A percentile compares a stretch with the other conserved stretches of the same genome.
phyloP scores from a whole-genome alignment of 1,140 invertebrate genomes.

The Cepaea nemoralis region DNA sequence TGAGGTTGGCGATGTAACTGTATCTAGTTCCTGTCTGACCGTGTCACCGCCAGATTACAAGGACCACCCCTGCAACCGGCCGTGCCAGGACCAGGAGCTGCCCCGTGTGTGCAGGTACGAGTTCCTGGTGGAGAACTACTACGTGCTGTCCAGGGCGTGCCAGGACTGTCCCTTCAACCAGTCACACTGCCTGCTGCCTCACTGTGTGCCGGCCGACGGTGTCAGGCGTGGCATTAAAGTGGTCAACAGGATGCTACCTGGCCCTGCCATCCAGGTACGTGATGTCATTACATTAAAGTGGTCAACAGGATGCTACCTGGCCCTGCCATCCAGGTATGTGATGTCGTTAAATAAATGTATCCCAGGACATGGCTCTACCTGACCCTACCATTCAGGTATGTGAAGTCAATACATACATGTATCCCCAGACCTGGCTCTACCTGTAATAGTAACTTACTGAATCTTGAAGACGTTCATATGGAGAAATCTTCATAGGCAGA shows the following conservation, averaged over 20 bases:
- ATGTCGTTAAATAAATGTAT: too few species aligned
- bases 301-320: slow-evolving; percentile 89
- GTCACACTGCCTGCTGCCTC: slow-evolving; percentile 81
- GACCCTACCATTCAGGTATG: too few species aligned
- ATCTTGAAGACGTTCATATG: too few species aligned
- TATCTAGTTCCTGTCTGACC: too few species aligned
- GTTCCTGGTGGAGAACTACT: slow-evolving; percentile 43
- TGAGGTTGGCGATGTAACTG: too few species aligned
- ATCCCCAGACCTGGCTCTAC: too few species aligned
- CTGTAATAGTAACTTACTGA: too few species aligned
- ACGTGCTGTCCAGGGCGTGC: slow-evolving; percentile 78
- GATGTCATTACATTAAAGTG: slow-evolving; percentile 64
- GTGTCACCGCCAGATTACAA: slow-evolving; percentile 38
- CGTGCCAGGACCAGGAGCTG: slow-evolving; percentile 16
- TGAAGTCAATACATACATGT: too few species aligned
- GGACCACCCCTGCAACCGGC: slow-evolving; percentile 36
- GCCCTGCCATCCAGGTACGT: slow-evolving; percentile 82
- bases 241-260: slow-evolving; percentile 88
- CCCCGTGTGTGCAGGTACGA: slow-evolving; percentile 40
- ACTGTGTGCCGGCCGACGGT: slow-evolving; percentile 88
- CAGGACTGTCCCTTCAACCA: slow-evolving; percentile 83
- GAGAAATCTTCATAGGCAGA: too few species aligned
- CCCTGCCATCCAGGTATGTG: slow-evolving; percentile 80
- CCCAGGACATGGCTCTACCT: too few species aligned
- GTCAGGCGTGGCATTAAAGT: slow-evolving; percentile 80